Conservation (phyloP, 2,113 vertebrate genomes). For the Castor canadensis region DNA sequence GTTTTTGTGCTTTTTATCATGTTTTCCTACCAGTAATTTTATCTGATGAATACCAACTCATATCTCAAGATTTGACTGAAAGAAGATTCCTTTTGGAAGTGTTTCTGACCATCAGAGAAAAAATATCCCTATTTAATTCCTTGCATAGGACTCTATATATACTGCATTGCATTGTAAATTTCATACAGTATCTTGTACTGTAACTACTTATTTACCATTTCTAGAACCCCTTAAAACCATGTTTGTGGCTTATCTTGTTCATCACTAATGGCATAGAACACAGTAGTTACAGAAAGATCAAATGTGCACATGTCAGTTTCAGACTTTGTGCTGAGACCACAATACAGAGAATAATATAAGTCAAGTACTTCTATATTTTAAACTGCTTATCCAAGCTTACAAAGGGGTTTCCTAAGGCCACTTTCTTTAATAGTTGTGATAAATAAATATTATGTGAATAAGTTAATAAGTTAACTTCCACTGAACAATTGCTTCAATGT, state of each 20-base stretch:
- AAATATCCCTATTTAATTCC: too few relatives aligned
- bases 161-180: background rate
- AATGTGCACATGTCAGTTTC: background rate
- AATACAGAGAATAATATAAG: background rate
- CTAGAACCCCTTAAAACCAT: background rate
- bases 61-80: background rate
- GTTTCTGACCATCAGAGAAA: background rate
- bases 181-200: background rate
- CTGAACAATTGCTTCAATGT: background rate
- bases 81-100: background rate
- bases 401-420: background rate
- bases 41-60: background rate
- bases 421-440: background rate
- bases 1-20: background rate
- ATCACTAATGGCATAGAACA: background rate
- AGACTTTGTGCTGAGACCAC: background rate
- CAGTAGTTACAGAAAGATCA: background rate
- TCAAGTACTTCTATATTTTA: background rate
- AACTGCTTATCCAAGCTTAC: background rate
- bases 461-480: background rate
- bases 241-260: background rate
- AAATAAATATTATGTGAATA: background rate
- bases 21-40: background rate
- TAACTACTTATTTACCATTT: background rate
- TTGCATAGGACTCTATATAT: background rate